phyloP scores from a whole-genome alignment of 2,888 invertebrate species.

The Drosophila tripunctata region DNA sequence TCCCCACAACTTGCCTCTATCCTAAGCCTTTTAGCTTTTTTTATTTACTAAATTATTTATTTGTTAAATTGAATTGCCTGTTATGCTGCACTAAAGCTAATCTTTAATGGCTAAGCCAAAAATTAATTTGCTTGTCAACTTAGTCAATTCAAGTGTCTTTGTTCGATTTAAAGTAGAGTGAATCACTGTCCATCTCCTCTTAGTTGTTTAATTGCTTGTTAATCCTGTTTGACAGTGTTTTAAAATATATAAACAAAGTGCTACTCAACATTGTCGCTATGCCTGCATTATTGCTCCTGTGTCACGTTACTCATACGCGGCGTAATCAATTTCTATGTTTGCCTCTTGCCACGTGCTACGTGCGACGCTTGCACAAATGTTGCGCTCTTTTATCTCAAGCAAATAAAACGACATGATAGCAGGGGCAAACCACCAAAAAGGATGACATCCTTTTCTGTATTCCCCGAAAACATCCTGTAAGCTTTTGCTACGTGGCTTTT shows the following conservation, averaged over 20 bases:
- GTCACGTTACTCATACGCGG: conserved; percentile 61
- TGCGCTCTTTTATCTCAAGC: conserved; percentile 28
- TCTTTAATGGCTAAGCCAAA: conserved; percentile 9
- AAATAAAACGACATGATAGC: conserved; percentile 31
- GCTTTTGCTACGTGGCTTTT: conserved; percentile 45
- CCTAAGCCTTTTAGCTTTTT: background rate
- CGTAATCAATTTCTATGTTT: conserved; percentile 81
- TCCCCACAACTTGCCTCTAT: background rate
- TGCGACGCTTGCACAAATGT: conserved; percentile 72
- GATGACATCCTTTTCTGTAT: background rate
- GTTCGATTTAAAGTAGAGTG: too few species aligned
- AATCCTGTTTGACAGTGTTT: conserved; percentile 15
- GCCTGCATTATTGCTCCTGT: conserved; percentile 7
- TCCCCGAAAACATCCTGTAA: conserved; percentile 7
- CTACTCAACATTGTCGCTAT: conserved; percentile 2
- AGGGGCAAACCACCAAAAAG: conserved; percentile 1
- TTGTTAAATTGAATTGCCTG: background rate
- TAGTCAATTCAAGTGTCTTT: too few species aligned
- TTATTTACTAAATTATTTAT: background rate
- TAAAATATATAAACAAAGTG: conserved; percentile 31
- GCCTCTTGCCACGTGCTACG: conserved; percentile 60
- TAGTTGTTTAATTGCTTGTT: conserved; percentile 26
- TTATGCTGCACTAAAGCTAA: background rate
- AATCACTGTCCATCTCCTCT: background rate
- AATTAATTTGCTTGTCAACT: background rate